phyloP scores from a whole-genome alignment of 2,113 vertebrate species.

The Pipa parva region DNA sequence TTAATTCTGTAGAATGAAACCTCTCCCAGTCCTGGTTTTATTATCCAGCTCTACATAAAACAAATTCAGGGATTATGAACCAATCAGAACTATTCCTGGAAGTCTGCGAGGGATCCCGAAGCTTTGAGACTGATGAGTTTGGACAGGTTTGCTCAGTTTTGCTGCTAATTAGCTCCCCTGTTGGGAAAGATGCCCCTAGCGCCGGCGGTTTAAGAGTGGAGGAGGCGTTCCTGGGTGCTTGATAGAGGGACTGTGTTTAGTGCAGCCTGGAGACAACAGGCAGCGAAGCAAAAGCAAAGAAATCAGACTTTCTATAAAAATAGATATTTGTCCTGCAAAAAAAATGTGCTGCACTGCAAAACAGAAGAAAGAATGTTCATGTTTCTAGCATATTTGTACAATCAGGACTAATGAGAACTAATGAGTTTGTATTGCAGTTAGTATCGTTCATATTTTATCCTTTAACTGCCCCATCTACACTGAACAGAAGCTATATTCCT shows the following conservation, averaged over 20 bases:
- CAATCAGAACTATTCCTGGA: constrained; percentile 22
- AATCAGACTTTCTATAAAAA: background rate
- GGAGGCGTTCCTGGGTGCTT: background rate
- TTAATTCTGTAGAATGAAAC: background rate
- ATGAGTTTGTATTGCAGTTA: too few species aligned
- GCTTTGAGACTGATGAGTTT: constrained; percentile 37
- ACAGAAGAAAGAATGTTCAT: too few species aligned
- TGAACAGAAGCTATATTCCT: too few species aligned
- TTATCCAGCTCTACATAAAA: constrained; percentile 20
- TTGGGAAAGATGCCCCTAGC: constrained; percentile 39
- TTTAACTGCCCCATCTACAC: too few species aligned
- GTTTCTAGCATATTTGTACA: too few species aligned
- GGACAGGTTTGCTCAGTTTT: constrained; percentile 34
- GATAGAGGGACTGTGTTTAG: background rate
- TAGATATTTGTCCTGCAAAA: background rate
- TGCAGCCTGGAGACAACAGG: background rate
- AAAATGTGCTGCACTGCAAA: background rate
- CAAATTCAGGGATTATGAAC: constrained; percentile 21
- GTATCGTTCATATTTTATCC: too few species aligned
- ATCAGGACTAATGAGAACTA: too few species aligned
- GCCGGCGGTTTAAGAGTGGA: constrained; percentile 13
- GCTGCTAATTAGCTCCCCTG: constrained; percentile 39
- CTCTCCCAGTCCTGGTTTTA: background rate
- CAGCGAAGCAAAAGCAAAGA: background rate
- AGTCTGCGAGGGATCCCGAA: constrained; percentile 15